Evolutionary conservation across 1,140 invertebrate genomes (phyloP).

Genomic region (Panagrolaimus sp.): DNA sequence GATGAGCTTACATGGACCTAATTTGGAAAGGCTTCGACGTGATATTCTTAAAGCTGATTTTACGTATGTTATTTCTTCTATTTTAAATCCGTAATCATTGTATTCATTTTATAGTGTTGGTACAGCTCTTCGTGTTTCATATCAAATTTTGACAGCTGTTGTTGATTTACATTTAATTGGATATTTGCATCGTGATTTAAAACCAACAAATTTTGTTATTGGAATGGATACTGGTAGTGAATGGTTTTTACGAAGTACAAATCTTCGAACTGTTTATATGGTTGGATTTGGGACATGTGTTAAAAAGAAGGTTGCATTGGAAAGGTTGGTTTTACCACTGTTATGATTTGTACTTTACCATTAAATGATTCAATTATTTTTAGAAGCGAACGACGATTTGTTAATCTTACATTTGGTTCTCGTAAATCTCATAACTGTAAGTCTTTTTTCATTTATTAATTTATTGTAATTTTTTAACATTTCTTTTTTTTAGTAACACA

Average conservation of each 20-base stretch:
- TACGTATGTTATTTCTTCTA: background rate
- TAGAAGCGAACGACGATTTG: background rate
- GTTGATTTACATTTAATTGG: background rate
- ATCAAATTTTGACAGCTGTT: background rate
- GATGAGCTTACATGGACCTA: constrained; percentile 9
- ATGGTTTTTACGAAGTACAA: background rate
- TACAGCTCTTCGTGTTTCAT: background rate
- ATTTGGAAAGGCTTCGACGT: background rate
- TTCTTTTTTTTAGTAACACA: background rate
- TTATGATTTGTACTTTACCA: too few species aligned
- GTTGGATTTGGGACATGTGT: constrained; percentile 12
- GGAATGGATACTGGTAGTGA: constrained; percentile 4
- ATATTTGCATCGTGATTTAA: background rate
- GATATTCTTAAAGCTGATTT: background rate
- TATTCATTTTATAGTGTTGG: background rate
- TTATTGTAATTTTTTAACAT: background rate
- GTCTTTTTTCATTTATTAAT: background rate
- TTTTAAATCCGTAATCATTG: too few species aligned
- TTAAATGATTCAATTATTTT: background rate
- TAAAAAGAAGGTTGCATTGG: background rate
- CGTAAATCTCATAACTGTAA: constrained; percentile 9
- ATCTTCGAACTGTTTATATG: background rate
- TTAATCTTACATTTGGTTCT: constrained; percentile 5
- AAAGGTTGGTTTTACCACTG: constrained; percentile 10
- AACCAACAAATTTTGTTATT: constrained; percentile 1